Evolutionary conservation across 2,888 invertebrate genomes (phyloP).

Genomic region (Minunthozetes semirufus): DNA sequence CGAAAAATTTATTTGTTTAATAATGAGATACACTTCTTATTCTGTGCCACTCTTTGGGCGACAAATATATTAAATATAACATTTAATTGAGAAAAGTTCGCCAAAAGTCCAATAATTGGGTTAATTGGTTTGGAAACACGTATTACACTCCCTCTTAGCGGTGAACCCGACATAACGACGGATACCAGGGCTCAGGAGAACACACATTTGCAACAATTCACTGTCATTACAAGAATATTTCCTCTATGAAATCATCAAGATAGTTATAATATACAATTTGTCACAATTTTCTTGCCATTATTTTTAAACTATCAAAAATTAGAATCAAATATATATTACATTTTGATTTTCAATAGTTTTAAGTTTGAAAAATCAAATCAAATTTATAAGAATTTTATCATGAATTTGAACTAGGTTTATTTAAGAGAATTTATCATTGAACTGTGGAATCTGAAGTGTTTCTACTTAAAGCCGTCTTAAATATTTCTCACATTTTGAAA

Average conservation of each 20-base stretch:
- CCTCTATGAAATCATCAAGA: background rate
- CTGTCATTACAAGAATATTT: no score
- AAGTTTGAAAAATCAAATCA: no score
- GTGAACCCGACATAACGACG: constrained; percentile 19
- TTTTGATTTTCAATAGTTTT: no score
- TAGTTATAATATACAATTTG: background rate
- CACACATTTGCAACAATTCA: constrained; percentile 6
- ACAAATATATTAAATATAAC: background rate
- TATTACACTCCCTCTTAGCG: background rate
- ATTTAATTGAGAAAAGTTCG: background rate
- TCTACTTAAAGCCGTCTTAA: no score
- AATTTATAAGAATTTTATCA: no score
- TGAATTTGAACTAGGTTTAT: no score
- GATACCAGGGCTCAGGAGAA: background rate
- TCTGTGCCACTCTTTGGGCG: background rate
- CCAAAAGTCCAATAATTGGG: constrained; percentile 17
- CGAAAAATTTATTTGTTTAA: constrained; percentile 24
- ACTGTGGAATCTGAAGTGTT: no score
- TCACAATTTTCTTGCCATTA: no score
- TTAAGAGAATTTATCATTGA: no score
- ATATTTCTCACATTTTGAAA: no score
- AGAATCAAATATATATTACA: no score
- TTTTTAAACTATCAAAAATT: no score
- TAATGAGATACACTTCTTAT: background rate
- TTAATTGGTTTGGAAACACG: constrained; percentile 17